Base-by-base conservation (phyloP, 2,888 invertebrate genomes). In the Ctenicera cuprea region DNA sequence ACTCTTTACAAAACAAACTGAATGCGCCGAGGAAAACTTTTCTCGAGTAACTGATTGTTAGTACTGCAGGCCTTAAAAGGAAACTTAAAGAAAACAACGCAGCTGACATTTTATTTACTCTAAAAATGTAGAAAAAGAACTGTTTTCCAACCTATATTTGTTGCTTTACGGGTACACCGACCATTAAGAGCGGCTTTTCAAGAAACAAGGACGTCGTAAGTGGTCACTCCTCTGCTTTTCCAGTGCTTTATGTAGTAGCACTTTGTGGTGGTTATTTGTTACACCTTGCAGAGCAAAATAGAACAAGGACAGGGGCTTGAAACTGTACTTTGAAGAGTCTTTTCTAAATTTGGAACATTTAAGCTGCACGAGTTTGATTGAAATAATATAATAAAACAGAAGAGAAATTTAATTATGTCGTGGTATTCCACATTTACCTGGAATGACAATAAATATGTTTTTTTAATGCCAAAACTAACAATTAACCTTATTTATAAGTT, bases 261-360 rank as follows among this genome's bases (percentile, higher is more conserved):
- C 50, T 26, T 26, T 54, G 45, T 45, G 45, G 14, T 33, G 54
- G 54, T 54, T 54, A 54, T 54, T 54, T 54, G 54, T 54, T 54
- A 54, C 26, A 30, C 12, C 33, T 54, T 5, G 30, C 16, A 45
- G 16, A 16, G 45, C 16, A 45, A 9, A 33, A 33, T 33, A 33
- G 33, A 33, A 33, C 33, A 33, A 33, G 9, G 1, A 3, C 33
- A 8, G 4, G 9, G 33, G 33, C 33, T 33, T 33, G 33, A 33
- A 33, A 33, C 33, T 33, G 33, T 33, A 33, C 33, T 9, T 9
- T 33, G 33, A 33, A 33, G 33, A 33, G 33, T 8, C 33, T 33
- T 8, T 33, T 33, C 33, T 8, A 9, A 33, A 33, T 33, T 33
- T 1, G 1, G 33, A 33, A 33, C 26, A 26, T 26, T n/a, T n/a